Base-by-base conservation (phyloP, 2,113 vertebrate genomes). In the Neolamprologus brichardi region DNA sequence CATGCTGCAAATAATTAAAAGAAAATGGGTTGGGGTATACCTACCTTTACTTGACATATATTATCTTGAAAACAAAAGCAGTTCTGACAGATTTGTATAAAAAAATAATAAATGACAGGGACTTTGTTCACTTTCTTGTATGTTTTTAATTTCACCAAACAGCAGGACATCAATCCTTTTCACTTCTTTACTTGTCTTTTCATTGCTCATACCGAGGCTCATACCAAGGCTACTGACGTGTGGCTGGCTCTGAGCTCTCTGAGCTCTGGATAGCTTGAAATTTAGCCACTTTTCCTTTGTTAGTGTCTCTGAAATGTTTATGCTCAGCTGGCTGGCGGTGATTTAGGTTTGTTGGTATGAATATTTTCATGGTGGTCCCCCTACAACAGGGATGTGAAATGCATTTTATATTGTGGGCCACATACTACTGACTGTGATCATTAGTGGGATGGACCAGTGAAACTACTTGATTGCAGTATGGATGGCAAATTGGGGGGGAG, bases 281-380 rank as follows among this genome's bases (percentile, higher is more conserved):
- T 67, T 8, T 67, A 67, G 18, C 1, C 20, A 28, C 67, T 28
- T 75, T 75, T 46, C 23, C 67, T 44, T 75, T 39, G 34, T 8
- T 67, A 39, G 11, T 46, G 14, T 75, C 3, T 75, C 39, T 75
- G 20, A 75, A 28, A 75, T 28, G 39, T 46, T 17, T 44, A 46
- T 46, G 39, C 23, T 75, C 14, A 46, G 20, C 39, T 75, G 39
- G 20, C 14, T 46, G 39, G 20, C 0, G 5, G 39, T 17, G 67
- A 72, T 44, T 25, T 72, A 7, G 37, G 20, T 72, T 46, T 72
- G 39, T 44, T 44, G 39, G 3, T 75, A 46, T 75, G 67, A 75
- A 75, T 17, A 4, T 46, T 46, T 75, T 75, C 0, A 0, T 28
- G 67, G 67, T 72, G 64, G 64, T 44, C 20, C 0, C 39, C 0